Base-by-base conservation (phyloP, 2,888 invertebrate genomes). In the Magallana nippona region DNA sequence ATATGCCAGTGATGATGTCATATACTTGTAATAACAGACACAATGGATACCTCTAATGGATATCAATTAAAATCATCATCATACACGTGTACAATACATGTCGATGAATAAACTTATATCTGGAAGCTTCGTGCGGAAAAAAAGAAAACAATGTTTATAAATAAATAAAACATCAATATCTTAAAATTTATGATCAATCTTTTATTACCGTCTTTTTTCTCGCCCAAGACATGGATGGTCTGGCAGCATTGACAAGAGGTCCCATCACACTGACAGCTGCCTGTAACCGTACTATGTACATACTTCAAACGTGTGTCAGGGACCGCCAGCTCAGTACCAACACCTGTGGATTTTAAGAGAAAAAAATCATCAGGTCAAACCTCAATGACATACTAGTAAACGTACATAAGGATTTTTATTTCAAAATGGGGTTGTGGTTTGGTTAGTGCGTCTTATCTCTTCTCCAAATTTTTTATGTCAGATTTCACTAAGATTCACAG, bases 171-270 rank as follows among this genome's bases (percentile, higher is more conserved):
- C 58, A n/a, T 60, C n/a, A 15, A 60, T 60, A 60, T 60, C 1
- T n/a, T n/a, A 8, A 60, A 1, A 15, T 2, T 15, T n/a, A 15
- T 60, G 58, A 15, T 2, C 27, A 44, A 78, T 17, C 11, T 44
- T 10, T 56, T 56, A 79, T 3, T 32, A 32, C 79, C 79, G 17
- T 79, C 79, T 44, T 79, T 79, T 19, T n/a, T 79, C 8, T 15
- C 57, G 10, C 56, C 19, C 56, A 79, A 44, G 22, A 79, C 27
- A 13, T 19, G 56, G 19, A 79, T 22, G 8, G 56, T 79, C 79
- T 79, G 79, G 15, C 79, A 79, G 56, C 79, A 79, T 56, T 56
- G 55, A 79, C 79, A 79, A 0, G 79, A n/a, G 27, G 56, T 8
- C 19, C 57, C 27, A 1, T 1, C 17, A 79, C 79, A 79, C 27